Evolutionary conservation across 2,888 invertebrate species (phyloP).

Genomic region (Corythucha ciliata): DNA sequence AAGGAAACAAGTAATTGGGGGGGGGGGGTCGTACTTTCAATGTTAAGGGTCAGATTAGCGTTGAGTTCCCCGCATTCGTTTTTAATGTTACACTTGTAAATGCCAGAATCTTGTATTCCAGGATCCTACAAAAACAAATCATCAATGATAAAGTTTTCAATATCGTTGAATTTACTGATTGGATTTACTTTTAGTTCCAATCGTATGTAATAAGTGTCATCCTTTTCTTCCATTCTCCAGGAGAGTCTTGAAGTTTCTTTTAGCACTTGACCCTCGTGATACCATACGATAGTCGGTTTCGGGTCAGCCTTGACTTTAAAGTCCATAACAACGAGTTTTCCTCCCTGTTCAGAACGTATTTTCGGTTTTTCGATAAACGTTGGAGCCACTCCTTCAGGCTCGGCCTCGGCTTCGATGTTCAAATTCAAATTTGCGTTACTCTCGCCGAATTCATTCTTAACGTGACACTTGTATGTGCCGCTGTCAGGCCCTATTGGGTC

Average conservation of each 20-base stretch:
- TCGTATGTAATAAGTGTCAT: constrained; percentile 76
- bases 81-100: constrained; percentile 96
- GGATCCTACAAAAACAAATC: constrained; percentile 55
- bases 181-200: constrained; percentile 57
- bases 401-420: constrained; percentile 94
- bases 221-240: constrained; percentile 60
- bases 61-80: constrained; percentile 93
- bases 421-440: constrained; percentile 93
- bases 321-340: constrained; percentile 78
- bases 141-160: constrained; percentile 1
- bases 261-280: constrained; percentile 66
- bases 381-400: constrained; percentile 86
- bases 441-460: constrained; percentile 91
- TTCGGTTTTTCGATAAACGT: constrained; percentile 86
- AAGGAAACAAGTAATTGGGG: too few species aligned
- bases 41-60: constrained; percentile 92
- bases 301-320: constrained; percentile 76
- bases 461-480: constrained; percentile 85
- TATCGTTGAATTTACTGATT: background rate
- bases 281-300: constrained; percentile 74
- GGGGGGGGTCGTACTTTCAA: constrained; percentile 97
- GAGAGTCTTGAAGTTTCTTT: constrained; percentile 71
- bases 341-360: constrained; percentile 72
- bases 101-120: constrained; percentile 88
- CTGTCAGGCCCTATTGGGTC: constrained; percentile 73